Conservation (phyloP, 2,888 invertebrate species). For the Parnassius mnemosyne region DNA sequence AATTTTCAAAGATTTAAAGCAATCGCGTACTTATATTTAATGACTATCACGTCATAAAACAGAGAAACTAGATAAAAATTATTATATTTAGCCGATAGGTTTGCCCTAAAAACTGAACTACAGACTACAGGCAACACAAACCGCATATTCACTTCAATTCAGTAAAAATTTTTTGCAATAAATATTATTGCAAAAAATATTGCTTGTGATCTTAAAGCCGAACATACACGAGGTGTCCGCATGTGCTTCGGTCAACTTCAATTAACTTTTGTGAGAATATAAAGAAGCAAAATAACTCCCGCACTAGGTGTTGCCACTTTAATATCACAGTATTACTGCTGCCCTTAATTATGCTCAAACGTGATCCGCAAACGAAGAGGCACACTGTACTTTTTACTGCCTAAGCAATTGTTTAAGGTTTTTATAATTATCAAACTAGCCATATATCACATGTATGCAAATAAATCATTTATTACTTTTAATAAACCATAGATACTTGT, state of each 20-base stretch:
- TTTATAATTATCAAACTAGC: slow-evolving; percentile 46
- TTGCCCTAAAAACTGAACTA: no score
- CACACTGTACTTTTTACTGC: slow-evolving; percentile 38
- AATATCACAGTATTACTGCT: slow-evolving; percentile 23
- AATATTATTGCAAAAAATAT: no score
- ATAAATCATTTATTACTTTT: slow-evolving; percentile 30
- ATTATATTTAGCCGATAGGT: no score
- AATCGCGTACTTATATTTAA: no score
- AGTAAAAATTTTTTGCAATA: no score
- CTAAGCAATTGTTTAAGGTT: slow-evolving; percentile 41
- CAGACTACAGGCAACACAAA: no score
- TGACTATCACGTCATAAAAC: no score
- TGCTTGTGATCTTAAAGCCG: no score
- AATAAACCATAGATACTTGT: slow-evolving; percentile 39
- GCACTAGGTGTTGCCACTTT: slow-evolving; percentile 1
- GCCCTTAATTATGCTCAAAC: slow-evolving; percentile 29
- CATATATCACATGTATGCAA: slow-evolving; percentile 46
- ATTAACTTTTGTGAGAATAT: slow-evolving; percentile 9
- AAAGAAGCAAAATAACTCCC: neutral
- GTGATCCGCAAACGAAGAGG: slow-evolving; percentile 30
- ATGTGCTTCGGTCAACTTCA: neutral
- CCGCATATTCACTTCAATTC: no score
- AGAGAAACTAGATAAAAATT: no score
- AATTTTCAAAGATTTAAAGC: no score
- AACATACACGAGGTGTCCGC: no score